phyloP scores from a whole-genome alignment of 2,888 invertebrate genomes.

The Synergus gifuensis region DNA sequence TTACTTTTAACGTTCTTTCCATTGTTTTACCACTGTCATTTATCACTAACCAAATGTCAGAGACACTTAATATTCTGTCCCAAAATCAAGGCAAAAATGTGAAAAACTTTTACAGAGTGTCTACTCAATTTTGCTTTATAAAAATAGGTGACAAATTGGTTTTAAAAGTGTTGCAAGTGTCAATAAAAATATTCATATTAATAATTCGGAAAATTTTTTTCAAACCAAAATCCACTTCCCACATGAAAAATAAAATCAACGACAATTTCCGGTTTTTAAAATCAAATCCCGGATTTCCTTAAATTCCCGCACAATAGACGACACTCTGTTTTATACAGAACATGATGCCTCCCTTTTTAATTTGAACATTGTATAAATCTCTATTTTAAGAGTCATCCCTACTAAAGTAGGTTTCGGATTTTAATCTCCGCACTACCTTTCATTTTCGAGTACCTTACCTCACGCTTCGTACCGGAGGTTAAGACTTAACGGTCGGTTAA shows the following conservation, averaged over 20 bases:
- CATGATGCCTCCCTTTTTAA: background rate
- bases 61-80: background rate
- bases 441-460: conserved; percentile 52
- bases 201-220: no score
- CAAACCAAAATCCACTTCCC: no score
- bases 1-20: conserved; percentile 63
- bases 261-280: no score
- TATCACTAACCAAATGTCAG: conserved; percentile 40
- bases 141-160: no score
- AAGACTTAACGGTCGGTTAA: conserved; percentile 70
- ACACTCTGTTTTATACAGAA: no score
- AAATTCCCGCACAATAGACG: no score
- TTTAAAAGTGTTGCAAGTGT: no score
- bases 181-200: no score
- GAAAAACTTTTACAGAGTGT: background rate
- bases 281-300: no score
- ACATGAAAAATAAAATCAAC: no score
- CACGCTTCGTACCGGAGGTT: conserved; percentile 55
- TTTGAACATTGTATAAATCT: background rate
- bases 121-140: no score
- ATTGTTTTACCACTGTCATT: conserved; percentile 44
- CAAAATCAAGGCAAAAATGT: background rate
- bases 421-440: conserved; percentile 52
- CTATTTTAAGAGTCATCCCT: background rate
- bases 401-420: conserved; percentile 43